Base-by-base conservation (phyloP, 1,140 invertebrate genomes). In the Drosophila mauritiana region DNA sequence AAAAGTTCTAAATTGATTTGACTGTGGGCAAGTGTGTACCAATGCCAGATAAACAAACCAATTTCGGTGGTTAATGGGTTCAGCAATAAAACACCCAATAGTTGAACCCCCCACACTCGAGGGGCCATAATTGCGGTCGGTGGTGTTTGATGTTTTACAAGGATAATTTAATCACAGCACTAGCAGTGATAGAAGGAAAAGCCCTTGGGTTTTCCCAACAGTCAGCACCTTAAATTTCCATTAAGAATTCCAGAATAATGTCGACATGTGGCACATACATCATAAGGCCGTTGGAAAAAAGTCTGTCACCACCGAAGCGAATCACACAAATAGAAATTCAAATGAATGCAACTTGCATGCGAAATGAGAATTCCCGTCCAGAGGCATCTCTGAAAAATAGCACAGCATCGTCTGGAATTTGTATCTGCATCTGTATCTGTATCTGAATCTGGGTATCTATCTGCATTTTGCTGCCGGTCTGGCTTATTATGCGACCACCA, bases 1-100 rank as follows among this genome's bases (percentile, higher is more conserved):
- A 80, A 82, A 82, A 76, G 75, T 83, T 82, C 64, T 83, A 78
- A 84, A 89, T 89, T 88, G 84, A 83, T 80, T 89, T 65, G 64
- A 52, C 55, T 75, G 62, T 68, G 65, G 58, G 73, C 64, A 49
- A 54, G 52, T 58, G 54, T 62, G 67, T 63, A 55, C 43, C 52
- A 39, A 52, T 31, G 58, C 59, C 27, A 63, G 79, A 78, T 86
- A 86, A 75, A 75, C 69, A 78, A 75, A 54, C 62, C 40, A 65
- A 72, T 84, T 76, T 42, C 20, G 39, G 20, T 31, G 52, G 45
- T 67, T 69, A 40, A 27, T 48, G 51, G 20, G 42, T 56, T 56
- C n/a, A 31, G 54, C 20, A 45, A 72, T 59, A 63, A 65, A 70
- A 20, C 40, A 74, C 42, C 61, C 37, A 46, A 58, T 56, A 59